phyloP scores from a whole-genome alignment of 2,113 vertebrate species.

The Melanotaenia duboulayi region DNA sequence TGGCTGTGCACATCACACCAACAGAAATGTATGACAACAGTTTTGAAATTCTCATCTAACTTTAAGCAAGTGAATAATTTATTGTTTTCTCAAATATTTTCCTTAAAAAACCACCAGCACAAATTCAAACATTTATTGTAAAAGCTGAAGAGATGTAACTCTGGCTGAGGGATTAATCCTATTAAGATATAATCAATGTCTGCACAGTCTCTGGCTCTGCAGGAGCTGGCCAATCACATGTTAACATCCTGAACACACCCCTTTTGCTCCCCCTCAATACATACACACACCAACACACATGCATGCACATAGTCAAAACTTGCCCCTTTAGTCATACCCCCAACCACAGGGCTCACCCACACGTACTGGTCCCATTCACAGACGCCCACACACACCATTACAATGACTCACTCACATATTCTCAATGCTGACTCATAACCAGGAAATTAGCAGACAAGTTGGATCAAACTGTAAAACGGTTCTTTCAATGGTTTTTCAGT shows the following conservation, averaged over 20 bases:
- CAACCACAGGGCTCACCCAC: slow-evolving; percentile 40
- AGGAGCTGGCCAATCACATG: slow-evolving; percentile 53
- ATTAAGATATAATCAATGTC: slow-evolving; percentile 23
- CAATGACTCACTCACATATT: slow-evolving; percentile 46
- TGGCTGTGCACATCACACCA: not conserved
- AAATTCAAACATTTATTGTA: not conserved
- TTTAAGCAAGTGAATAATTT: not conserved
- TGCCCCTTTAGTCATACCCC: slow-evolving; percentile 54
- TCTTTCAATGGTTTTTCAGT: slow-evolving; percentile 23
- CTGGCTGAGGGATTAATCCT: slow-evolving; percentile 16
- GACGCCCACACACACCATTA: not conserved
- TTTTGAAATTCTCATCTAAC: not conserved
- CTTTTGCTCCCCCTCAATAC: not conserved
- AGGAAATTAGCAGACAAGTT: slow-evolving; percentile 36
- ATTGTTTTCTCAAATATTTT: not conserved
- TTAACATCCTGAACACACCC: slow-evolving; percentile 45
- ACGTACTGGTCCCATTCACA: slow-evolving; percentile 20
- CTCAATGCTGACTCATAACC: slow-evolving; percentile 54
- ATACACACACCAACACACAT: slow-evolving; percentile 23
- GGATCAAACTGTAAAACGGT: slow-evolving; percentile 35
- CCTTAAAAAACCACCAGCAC: slow-evolving; percentile 3
- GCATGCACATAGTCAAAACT: slow-evolving; percentile 28
- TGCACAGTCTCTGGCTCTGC: slow-evolving; percentile 32
- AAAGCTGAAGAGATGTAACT: slow-evolving; percentile 10
- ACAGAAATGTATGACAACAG: not conserved